A percentile compares a stretch with the other conserved stretches of the same genome.
These are phyloP conservation scores for Temnothorax longispinosus DNA, from an alignment of 1,140 invertebrate species.

Conservation along the genomic window DNA sequence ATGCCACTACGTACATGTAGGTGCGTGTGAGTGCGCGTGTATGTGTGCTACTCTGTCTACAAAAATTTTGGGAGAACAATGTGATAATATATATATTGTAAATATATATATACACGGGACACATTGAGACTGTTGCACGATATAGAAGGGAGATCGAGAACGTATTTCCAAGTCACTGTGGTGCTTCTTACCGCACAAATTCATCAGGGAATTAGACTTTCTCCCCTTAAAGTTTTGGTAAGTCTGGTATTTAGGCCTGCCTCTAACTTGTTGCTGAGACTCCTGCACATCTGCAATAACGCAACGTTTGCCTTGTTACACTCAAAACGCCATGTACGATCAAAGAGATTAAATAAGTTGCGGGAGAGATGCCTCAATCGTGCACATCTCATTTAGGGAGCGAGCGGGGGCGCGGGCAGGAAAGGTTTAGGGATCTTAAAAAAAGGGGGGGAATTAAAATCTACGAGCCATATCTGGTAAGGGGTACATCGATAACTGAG, in stretches of 20 bases:
- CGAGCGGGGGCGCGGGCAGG: background rate
- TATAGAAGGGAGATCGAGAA: constrained; percentile 78
- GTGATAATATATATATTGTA: constrained; percentile 61
- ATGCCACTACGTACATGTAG: constrained; percentile 81
- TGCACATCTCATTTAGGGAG: constrained; percentile 57
- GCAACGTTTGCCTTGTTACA: constrained; percentile 86
- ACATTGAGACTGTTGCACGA: constrained; percentile 76
- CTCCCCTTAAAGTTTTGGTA: constrained; percentile 94
- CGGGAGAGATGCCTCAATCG: constrained; percentile 70
- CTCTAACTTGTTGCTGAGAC: constrained; percentile 90
- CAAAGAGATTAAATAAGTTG: constrained; percentile 68
- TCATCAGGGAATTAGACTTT: constrained; percentile 97
- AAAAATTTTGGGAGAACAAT: constrained; percentile 61
- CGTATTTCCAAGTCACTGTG: constrained; percentile 81
- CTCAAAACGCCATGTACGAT: constrained; percentile 77
- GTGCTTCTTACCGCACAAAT: constrained; percentile 94
- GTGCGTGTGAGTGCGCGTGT: constrained; percentile 38
- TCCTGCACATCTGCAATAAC: constrained; percentile 89
- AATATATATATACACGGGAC: constrained; percentile 62
- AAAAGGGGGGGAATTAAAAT: constrained; percentile 57
- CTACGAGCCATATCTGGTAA: constrained; percentile 76
- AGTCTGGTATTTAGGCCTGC: constrained; percentile 93
- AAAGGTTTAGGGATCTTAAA: background rate
- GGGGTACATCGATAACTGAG: constrained; percentile 75
- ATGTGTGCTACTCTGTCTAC: constrained; percentile 67